phyloP scores from a whole-genome alignment of 2,888 invertebrate species.

The Mimumesa dahlbomi region DNA sequence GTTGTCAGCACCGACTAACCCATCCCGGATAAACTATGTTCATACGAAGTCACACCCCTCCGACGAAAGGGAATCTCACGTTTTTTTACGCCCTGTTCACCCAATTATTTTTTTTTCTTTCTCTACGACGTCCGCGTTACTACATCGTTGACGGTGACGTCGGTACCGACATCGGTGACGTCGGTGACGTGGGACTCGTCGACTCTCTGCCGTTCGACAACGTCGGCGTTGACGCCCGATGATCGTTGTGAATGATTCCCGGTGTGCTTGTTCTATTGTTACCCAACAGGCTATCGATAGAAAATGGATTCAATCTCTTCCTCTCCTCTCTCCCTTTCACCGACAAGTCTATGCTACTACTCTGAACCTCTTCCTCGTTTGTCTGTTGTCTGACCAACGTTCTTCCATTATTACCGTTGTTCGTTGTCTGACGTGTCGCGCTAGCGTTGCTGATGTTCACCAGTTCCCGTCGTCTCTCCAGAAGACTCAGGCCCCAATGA shows the following conservation, averaged over 20 bases:
- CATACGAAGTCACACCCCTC: not conserved
- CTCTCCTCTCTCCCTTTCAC: slow-evolving; percentile 83
- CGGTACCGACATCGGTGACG: slow-evolving; percentile 73
- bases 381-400: slow-evolving; percentile 41
- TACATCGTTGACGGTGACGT: slow-evolving; percentile 76
- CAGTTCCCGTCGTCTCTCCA: slow-evolving; percentile 81
- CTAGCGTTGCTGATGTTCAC: slow-evolving; percentile 64
- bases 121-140: slow-evolving; percentile 46
- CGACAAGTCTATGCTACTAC: slow-evolving; percentile 78
- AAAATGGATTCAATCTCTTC: slow-evolving; percentile 90
- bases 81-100: no score
- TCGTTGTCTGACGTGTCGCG: slow-evolving; percentile 60
- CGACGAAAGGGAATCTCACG: no score
- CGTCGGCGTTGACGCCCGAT: slow-evolving; percentile 73
- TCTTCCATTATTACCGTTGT: slow-evolving; percentile 41
- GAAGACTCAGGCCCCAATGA: slow-evolving; percentile 77
- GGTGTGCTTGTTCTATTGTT: slow-evolving; percentile 71
- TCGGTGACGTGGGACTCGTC: slow-evolving; percentile 70
- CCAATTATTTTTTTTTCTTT: no score
- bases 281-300: slow-evolving; percentile 91
- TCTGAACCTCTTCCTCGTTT: slow-evolving; percentile 77
- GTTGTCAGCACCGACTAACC: slow-evolving; percentile 29
- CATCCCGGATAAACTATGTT: not conserved
- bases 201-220: slow-evolving; percentile 73
- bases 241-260: slow-evolving; percentile 63